Base-by-base conservation (phyloP, 2,113 vertebrate species). In the Xenopus borealis region DNA sequence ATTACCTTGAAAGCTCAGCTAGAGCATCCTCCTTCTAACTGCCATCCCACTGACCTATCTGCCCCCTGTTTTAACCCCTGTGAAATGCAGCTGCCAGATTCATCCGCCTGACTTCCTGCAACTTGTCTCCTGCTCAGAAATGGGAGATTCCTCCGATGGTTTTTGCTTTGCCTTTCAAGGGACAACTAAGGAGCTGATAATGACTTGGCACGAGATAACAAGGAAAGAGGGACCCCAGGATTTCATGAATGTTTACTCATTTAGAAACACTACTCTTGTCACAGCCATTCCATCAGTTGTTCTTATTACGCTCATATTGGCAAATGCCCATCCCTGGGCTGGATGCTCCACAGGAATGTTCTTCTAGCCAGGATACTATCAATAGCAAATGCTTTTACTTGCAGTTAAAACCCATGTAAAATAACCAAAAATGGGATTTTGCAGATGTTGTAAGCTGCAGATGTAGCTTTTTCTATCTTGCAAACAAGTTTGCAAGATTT, bases 201-300 rank as follows among this genome's bases (percentile, higher is more conserved):
- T 55, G 7, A 55, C 53, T 55, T n/a, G 17, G 53, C 53, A 55
- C 1, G 46, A 47, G 52, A 53, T 53, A 53, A 17, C 2, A 4
- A 50, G 47, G 3, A 50, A 13, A 50, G 47, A 50, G 47, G 23
- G 23, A 63, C 23, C 59, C 44, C 20, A 27, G 19, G 59, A 33
- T 61, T 17, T 16, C 16, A 62, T 20, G 45, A 5, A n/a, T 63
- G 59, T 58, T 62, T 11, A 63, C 59, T 20, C 59, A 72, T 23
- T 63, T 72, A 33, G 20, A 72, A 57, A 58, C 70, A 30, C 62
- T 63, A 20, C 33, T 61, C 59, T 62, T 46, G 17, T 58, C 59
- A 18, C 50, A 13, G 27, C 45, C 70, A 53, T 72, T 62, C 11
- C 58, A 14, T 17, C 27, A 45, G 69, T 40, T 45, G n/a, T 40